Evolutionary conservation across 2,797 vertebrate species (phyloP).

Genomic region (Mormyrus proboscirostris): DNA sequence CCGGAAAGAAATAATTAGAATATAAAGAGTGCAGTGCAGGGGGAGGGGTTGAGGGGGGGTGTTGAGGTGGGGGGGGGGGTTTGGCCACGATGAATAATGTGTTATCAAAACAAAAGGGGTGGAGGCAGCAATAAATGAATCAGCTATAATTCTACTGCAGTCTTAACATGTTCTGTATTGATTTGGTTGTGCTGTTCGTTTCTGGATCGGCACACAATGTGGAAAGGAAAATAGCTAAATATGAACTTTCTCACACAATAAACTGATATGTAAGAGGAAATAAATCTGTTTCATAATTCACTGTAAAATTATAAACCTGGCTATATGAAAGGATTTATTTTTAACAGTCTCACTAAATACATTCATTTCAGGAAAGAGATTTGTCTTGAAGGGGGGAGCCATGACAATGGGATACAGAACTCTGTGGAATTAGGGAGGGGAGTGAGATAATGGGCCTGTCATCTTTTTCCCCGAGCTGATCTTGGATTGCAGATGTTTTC

Average conservation of each 20-base stretch:
- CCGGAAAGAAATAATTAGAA: background rate
- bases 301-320: background rate
- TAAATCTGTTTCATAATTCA: background rate
- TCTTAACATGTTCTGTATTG: background rate
- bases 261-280: background rate
- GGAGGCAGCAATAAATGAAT: background rate
- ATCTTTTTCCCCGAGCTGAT: background rate
- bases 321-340: background rate
- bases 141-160: background rate
- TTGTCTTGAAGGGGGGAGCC: background rate
- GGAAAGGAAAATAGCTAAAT: background rate
- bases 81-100: background rate
- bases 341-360: background rate
- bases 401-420: background rate
- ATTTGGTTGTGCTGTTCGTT: background rate
- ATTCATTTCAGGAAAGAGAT: background rate
- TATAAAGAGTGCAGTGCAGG: background rate
- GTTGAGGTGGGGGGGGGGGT: background rate
- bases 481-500: background rate
- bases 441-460: background rate
- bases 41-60: background rate
- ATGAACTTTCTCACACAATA: background rate
- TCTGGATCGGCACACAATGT: background rate
- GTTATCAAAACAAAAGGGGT: background rate
- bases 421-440: background rate